Evolutionary conservation across 2,888 invertebrate genomes (phyloP), one percentile per base, ranked within the genome.

Genomic region (Idaea aversata): DNA sequence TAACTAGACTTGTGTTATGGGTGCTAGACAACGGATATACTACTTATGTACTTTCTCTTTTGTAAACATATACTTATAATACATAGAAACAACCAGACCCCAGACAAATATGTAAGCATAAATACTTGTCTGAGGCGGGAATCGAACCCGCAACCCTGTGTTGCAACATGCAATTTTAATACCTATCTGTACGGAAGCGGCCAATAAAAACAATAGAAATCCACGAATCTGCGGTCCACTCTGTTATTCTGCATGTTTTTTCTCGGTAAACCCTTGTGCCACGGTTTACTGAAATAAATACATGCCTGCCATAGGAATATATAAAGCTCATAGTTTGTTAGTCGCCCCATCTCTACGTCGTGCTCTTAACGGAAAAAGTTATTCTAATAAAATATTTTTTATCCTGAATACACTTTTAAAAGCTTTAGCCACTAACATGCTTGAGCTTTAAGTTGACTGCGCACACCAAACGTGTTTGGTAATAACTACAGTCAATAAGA

Each of bases 121-220:
- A n/a, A n/a, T n/a, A n/a, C n/a, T n/a, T n/a, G n/a, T n/a, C n/a
- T n/a, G n/a, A n/a, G n/a, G n/a, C n/a, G n/a, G n/a, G n/a, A n/a
- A n/a, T n/a, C n/a, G n/a, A n/a, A n/a, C n/a, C n/a, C n/a, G n/a
- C n/a, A n/a, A n/a, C n/a, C n/a, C n/a, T n/a, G n/a, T n/a, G n/a
- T n/a, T n/a, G 57, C 57, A 60, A 62, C 66, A 59, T 34, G 59
- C 68, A 67, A 65, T 72, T 69, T 70, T 62, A 71, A 65, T 66
- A 67, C 65, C 70, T 63, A 68, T 67, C 65, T 64, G 60, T 61
- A 59, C 64, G 60, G 64, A 66, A 65, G 67, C 59, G 59, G 63
- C 62, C 69, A 68, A 70, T 71, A 68, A 70, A 71, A 71, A 63
- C 68, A 70, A 71, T 73, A 73, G 70, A 72, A 65, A 66, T 65